Evolutionary conservation across 2,113 vertebrate genomes (phyloP), one percentile per base, ranked within the genome.

Genomic region (Caretta caretta): DNA sequence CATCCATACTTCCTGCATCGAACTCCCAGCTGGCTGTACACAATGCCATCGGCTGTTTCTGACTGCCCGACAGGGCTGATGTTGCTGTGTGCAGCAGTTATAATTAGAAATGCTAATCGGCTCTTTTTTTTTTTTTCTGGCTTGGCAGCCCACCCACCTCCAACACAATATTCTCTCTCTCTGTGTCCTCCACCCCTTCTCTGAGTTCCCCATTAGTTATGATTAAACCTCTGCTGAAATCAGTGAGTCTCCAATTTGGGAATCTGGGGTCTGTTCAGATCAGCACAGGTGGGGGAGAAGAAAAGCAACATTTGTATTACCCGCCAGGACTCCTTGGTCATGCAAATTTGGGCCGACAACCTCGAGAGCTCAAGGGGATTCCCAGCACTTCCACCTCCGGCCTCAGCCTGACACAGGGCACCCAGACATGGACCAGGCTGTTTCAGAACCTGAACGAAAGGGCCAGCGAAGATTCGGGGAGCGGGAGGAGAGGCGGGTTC

Each of bases 41-140:
- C 85, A 75, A 8, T 22, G 4, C 92, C 10, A 2, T 83, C 93
- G 84, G 90, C 92, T 90, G 84, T 84, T 69, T 79, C 87, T 48
- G 83, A 87, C 80, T 85, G 93, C 94, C 93, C 59, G 91, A 31
- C 69, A 11, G 85, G 90, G 80, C 93, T 82, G 90, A 8, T 86
- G 88, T 57, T 91, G 92, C 94, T 96, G 84, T 91, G 96, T 22
- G 0, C 84, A 49, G 90, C 10, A 0, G 48, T 93, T 97, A 94
- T 97, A 95, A 97, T 97, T 97, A 97, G 96, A 96, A 97, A 97
- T 96, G 96, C 96, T 97, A 97, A 97, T 96, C 92, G 93, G 90
- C 93, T 94, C 97, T 54, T 84, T 86, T 92, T 93, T 86, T 92
- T 93, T 38, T 93, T 91, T 96, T 83, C 94, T 96, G 94, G 91